Evolutionary conservation across 2,797 vertebrate genomes (phyloP).

Genomic region (Cyprinella venusta): DNA sequence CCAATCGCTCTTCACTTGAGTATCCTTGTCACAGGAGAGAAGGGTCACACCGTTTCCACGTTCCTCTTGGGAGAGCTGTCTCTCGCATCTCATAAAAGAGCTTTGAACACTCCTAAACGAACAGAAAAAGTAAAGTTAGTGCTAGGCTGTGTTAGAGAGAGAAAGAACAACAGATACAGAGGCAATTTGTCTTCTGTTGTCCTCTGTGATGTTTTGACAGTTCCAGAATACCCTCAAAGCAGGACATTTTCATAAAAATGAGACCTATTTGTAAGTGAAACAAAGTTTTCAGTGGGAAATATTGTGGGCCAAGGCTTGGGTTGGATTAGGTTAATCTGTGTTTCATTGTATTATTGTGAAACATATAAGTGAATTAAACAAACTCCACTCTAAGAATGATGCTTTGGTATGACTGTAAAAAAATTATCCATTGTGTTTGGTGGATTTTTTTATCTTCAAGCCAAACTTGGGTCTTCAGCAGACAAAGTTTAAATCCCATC

Average conservation of each 20-base stretch:
- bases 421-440: too few species aligned
- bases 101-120: slow-evolving; percentile 47
- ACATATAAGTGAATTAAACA: background rate
- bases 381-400: too few species aligned
- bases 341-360: background rate
- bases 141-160: slow-evolving; percentile 17
- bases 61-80: slow-evolving; percentile 40
- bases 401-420: background rate
- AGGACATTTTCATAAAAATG: slow-evolving; percentile 2
- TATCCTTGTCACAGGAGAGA: slow-evolving; percentile 38
- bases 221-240: slow-evolving; percentile 26
- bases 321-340: background rate
- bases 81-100: slow-evolving; percentile 33
- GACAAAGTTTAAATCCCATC: too few species aligned
- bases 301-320: too few species aligned
- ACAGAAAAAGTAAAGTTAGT: slow-evolving; percentile 43
- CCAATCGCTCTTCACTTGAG: slow-evolving; percentile 14
- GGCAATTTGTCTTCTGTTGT: slow-evolving; percentile 52
- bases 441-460: too few species aligned
- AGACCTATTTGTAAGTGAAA: background rate
- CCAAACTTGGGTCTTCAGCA: too few species aligned
- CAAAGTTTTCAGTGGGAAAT: background rate
- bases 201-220: slow-evolving; percentile 21
- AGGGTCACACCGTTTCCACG: slow-evolving; percentile 16
- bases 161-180: slow-evolving; percentile 37